A percentile compares a stretch with the other conserved stretches of the same genome.
Conservation (phyloP, 2,888 invertebrate species). For the Allolobophora icterica region DNA sequence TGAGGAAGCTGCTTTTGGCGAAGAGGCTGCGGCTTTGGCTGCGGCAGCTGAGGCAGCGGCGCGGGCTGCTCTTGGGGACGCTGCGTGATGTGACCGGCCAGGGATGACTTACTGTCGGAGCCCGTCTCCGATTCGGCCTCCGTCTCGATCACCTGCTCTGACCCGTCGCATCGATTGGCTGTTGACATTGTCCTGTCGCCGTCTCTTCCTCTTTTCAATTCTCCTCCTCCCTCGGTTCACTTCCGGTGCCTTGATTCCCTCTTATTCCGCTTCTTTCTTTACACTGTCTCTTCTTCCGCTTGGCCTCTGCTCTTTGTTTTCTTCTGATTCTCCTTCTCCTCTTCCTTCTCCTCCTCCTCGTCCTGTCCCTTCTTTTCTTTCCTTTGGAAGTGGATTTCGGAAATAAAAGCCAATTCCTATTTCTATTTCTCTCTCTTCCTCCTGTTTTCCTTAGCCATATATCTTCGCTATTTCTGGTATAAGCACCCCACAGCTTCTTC, state of each 20-base stretch:
- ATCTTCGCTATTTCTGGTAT: not conserved
- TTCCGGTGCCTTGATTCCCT: not conserved
- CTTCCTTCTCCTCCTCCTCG: not conserved
- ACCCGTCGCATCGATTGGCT: not conserved
- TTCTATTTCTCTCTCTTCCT: not conserved
- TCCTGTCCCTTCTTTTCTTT: not conserved
- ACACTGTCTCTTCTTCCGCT: not conserved
- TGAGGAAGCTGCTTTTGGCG: not conserved
- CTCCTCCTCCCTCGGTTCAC: not conserved
- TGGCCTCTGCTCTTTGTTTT: not conserved
- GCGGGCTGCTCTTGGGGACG: not conserved
- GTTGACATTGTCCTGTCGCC: not conserved
- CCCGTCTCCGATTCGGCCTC: not conserved
- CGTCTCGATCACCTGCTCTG: not conserved
- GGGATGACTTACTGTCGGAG: not conserved
- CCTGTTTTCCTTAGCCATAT: not conserved
- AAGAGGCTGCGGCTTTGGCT: not conserved
- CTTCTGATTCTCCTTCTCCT: not conserved
- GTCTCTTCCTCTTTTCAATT: not conserved
- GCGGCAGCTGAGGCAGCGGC: not conserved
- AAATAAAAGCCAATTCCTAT: not conserved
- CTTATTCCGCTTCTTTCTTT: not conserved
- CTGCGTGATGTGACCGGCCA: not conserved
- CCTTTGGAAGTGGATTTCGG: too few species aligned
- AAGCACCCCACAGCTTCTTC: not conserved